Conservation (phyloP, 2,797 vertebrate genomes). For the Labroides dimidiatus region DNA sequence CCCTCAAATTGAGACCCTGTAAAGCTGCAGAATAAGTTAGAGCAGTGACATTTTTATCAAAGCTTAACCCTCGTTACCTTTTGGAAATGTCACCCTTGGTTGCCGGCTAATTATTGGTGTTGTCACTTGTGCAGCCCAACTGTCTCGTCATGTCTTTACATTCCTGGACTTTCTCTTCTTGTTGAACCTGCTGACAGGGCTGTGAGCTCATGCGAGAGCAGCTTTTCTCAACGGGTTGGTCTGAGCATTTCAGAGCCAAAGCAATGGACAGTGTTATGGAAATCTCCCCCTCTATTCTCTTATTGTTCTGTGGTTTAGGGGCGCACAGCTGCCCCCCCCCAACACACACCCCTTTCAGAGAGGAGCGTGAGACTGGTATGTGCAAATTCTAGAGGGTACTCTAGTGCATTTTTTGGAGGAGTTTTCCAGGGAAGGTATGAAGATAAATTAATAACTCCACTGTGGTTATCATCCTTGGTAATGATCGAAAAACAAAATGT, state of each 20-base stretch:
- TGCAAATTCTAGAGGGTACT: slow-evolving; percentile 54
- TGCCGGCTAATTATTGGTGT: slow-evolving; percentile 37
- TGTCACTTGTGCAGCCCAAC: slow-evolving; percentile 14
- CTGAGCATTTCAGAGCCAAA: slow-evolving; percentile 52
- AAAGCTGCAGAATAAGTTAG: slow-evolving; percentile 21
- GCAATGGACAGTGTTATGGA: slow-evolving; percentile 76
- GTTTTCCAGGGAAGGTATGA: slow-evolving; percentile 15
- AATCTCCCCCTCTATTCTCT: slow-evolving; percentile 72
- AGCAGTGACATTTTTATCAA: slow-evolving; percentile 49
- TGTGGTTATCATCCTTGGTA: background rate
- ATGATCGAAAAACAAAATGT: no score
- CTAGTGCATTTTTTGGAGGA: slow-evolving; percentile 30
- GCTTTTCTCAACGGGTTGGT: slow-evolving; percentile 63
- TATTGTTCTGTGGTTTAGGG: slow-evolving; percentile 73
- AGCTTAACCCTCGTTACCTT: slow-evolving; percentile 35
- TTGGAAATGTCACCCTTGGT: slow-evolving; percentile 51
- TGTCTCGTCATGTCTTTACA: slow-evolving; percentile 25
- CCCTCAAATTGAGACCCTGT: slow-evolving; percentile 52
- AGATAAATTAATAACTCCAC: slow-evolving; percentile 33
- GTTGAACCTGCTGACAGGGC: slow-evolving; percentile 34
- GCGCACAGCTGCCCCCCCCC: slow-evolving; percentile 26
- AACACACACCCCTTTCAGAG: slow-evolving; percentile 34
- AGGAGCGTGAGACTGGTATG: slow-evolving; percentile 55
- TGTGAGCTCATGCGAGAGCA: slow-evolving; percentile 23
- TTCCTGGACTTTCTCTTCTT: slow-evolving; percentile 21